Evolutionary conservation across 2,888 invertebrate genomes (phyloP).

Genomic region (Altica lythri): DNA sequence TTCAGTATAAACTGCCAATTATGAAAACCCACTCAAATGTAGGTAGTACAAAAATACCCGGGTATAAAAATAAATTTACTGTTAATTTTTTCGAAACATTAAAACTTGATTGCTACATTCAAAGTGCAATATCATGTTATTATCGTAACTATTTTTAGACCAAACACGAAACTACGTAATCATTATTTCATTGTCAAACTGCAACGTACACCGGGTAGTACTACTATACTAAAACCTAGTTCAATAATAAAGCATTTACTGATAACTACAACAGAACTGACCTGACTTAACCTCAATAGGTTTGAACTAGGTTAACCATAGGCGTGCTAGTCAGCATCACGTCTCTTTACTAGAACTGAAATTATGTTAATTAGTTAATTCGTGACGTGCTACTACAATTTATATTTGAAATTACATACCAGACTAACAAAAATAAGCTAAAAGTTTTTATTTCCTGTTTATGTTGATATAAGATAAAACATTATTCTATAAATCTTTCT

Average conservation of each 20-base stretch:
- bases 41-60: no score
- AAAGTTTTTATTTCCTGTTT: no score
- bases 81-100: neutral
- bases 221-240: constrained; percentile 18
- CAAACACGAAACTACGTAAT: constrained; percentile 4
- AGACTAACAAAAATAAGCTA: no score
- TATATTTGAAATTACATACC: no score
- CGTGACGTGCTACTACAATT: no score
- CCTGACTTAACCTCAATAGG: constrained; percentile 35
- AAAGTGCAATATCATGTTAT: constrained; percentile 3
- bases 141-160: constrained; percentile 24
- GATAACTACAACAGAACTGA: constrained; percentile 30
- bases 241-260: constrained; percentile 16
- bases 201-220: constrained; percentile 9
- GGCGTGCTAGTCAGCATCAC: constrained; percentile 5
- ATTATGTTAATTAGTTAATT: neutral
- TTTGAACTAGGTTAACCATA: constrained; percentile 19
- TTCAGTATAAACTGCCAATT: no score
- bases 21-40: no score
- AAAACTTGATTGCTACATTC: constrained; percentile 1
- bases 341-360: neutral
- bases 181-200: constrained; percentile 22
- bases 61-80: neutral
- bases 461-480: no score
- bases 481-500: no score